These are phyloP conservation scores for Cremastinae sp. DNA, from an alignment of 2,888 invertebrate species.

Conservation along the genomic window DNA sequence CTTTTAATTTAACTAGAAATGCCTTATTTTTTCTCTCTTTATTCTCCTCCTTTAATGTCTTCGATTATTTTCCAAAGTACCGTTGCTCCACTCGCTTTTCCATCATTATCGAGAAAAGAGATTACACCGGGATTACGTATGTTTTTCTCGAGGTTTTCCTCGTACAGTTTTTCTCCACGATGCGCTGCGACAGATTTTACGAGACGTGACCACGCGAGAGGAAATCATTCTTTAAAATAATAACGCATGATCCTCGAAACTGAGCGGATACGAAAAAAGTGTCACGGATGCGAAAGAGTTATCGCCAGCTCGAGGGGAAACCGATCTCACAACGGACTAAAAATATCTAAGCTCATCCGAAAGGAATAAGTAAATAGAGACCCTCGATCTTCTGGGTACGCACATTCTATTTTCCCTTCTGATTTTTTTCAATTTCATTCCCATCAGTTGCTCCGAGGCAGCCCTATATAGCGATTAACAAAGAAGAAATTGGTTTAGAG, in stretches of 20 bases:
- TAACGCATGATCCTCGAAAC: not conserved
- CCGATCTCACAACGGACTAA: constrained; percentile 52
- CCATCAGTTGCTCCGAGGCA: constrained; percentile 43
- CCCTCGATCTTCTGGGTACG: constrained; percentile 39
- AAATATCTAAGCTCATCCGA: constrained; percentile 52
- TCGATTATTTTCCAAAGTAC: constrained; percentile 54
- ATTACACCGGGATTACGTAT: constrained; percentile 41
- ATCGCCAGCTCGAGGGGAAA: constrained; percentile 23
- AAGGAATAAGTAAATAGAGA: constrained; percentile 35
- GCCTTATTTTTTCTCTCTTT: constrained; percentile 22
- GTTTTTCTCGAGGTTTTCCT: constrained; percentile 21
- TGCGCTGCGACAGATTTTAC: constrained; percentile 9
- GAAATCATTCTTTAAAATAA: constrained; percentile 26
- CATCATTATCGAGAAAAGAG: constrained; percentile 50
- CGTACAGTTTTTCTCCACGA: not conserved
- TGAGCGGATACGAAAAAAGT: constrained; percentile 14
- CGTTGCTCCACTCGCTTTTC: constrained; percentile 28
- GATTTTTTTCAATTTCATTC: constrained; percentile 18
- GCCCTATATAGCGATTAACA: constrained; percentile 37
- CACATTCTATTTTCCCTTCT: constrained; percentile 40
- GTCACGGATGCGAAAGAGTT: constrained; percentile 5
- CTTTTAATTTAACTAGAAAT: constrained; percentile 39
- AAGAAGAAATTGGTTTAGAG: constrained; percentile 56
- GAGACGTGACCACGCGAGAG: constrained; percentile 41
- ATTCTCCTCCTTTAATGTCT: constrained; percentile 48